Base-by-base conservation (phyloP, 1,140 invertebrate genomes). In the Thaumatotibia leucotreta region DNA sequence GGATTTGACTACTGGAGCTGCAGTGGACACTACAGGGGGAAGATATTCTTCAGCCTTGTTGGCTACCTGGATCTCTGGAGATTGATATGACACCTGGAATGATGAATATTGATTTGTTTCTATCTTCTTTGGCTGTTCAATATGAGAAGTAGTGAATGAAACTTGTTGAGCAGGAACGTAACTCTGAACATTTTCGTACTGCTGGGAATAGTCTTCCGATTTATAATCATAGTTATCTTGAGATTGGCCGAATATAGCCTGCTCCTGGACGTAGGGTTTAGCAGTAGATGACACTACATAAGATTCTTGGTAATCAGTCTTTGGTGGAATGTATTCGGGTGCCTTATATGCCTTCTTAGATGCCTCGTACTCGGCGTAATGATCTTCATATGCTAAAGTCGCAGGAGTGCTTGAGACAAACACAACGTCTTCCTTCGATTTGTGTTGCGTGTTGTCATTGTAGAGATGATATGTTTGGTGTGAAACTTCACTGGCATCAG, bases 11-110 rank as follows among this genome's bases (percentile, higher is more conserved):
- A 79, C 45, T 9, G 84, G 81, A 29, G 70, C 73, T 10, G 62
- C 72, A 20, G 79, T 83, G 27, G 82, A 78, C n/a, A 78, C 78
- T 4, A 80, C 79, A 31, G 86, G 84, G 50, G 88, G 88, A 22
- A 89, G 74, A 65, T 91, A 91, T 66, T 88, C 86, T 70, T 87
- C 83, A 35, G 76, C 79, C 65, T 86, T 86, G 64, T 86, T 86
- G 2, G 49, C 80, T 45, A 78, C 80, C 73, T 89, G 83, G 62
- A 88, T 80, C 73, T 89, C 82, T 31, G 85, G 83, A 4, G 79
- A 66, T 68, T 88, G 73, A 23, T 88, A 84, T 24, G 64, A 68
- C 17, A 69, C 70, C 73, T 82, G 81, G 64, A 74, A 76, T 4
- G 68, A 64, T 11, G 83, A 81, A 31, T 80, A 69, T 33, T 84